Evolutionary conservation across 2,113 vertebrate species (phyloP), one percentile per base, ranked within the genome.

Genomic region (Eulemur rufifrons): DNA sequence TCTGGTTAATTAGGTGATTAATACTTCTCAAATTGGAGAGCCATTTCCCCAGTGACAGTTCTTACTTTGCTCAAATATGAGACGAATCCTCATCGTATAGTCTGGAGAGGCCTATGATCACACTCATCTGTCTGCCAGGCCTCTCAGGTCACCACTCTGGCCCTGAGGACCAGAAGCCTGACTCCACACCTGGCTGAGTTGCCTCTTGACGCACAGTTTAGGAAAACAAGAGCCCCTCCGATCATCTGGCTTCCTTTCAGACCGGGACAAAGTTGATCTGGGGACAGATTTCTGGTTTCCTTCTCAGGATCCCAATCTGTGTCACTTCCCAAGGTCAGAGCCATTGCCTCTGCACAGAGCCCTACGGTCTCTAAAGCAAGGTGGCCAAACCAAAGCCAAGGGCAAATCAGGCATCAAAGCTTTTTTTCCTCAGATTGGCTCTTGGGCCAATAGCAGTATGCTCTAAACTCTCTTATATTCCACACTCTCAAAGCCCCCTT

Each of bases 1-100:
- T 97, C 95, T 85, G 86, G 95, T 95, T 97, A 97, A 98, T 98
- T 97, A 96, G 97, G 98, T 96, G 93, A 97, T 97, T 97, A 96
- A 97, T 97, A 97, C 83, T 94, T 50, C 82, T 98, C 95, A 95
- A 84, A 96, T 73, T 95, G 78, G 76, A 96, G 93, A 61, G 66
- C 32, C 74, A 64, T 96, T 96, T 97, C 96, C 96, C 89, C 29
- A 83, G 69, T 85, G 95, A 95, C 84, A 95, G 69, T 80, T 87
- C 54, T 89, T 92, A 23, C 54, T 97, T 95, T 94, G 89, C 87
- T 94, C 92, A 84, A 88, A 63, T 56, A 76, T 83, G 74, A 97
- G 86, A 96, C 89, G 83, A 80, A 86, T 92, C 94, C 92, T 92
- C 29, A 50, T 23, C n/a, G n/a, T 54, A 25, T 27, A 74, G 56